Evolutionary conservation across 2,113 vertebrate genomes (phyloP).

Genomic region (Scortum barcoo): DNA sequence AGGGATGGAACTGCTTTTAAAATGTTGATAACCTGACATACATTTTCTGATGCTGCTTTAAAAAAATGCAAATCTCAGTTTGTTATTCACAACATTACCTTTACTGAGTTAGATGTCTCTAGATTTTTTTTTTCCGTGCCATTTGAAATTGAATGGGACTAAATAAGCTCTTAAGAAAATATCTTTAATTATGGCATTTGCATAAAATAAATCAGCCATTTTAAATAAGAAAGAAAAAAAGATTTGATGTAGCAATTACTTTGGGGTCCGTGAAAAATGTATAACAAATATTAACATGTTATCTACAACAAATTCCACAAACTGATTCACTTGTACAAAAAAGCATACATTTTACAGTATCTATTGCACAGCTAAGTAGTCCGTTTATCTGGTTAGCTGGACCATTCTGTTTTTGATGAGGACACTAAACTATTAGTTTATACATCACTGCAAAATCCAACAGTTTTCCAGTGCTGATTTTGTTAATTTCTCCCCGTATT

Average conservation of each 20-base stretch:
- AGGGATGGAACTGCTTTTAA: not conserved
- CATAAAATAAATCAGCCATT: constrained; percentile 11
- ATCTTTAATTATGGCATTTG: constrained; percentile 16
- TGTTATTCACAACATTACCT: constrained; percentile 19
- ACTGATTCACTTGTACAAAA: not conserved
- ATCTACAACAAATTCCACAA: not conserved
- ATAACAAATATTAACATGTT: not conserved
- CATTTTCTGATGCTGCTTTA: constrained; percentile 2
- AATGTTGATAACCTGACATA: not conserved
- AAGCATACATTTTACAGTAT: not conserved
- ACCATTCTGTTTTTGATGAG: not conserved
- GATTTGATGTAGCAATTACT: not conserved
- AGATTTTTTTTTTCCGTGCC: not conserved
- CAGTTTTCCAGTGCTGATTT: not conserved
- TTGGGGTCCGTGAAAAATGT: not conserved
- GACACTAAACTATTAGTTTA: not conserved
- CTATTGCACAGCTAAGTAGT: not conserved
- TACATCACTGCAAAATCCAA: not conserved
- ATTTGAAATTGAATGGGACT: constrained; percentile 25
- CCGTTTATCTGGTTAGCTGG: not conserved
- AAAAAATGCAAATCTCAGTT: constrained; percentile 2
- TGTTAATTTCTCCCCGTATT: not conserved
- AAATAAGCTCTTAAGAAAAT: constrained; percentile 11
- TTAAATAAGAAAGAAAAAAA: not conserved
- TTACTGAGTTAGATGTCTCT: not conserved